These are phyloP conservation scores for Lampris incognitus DNA, from an alignment of 2,113 vertebrate genomes.

Conservation along the genomic window DNA sequence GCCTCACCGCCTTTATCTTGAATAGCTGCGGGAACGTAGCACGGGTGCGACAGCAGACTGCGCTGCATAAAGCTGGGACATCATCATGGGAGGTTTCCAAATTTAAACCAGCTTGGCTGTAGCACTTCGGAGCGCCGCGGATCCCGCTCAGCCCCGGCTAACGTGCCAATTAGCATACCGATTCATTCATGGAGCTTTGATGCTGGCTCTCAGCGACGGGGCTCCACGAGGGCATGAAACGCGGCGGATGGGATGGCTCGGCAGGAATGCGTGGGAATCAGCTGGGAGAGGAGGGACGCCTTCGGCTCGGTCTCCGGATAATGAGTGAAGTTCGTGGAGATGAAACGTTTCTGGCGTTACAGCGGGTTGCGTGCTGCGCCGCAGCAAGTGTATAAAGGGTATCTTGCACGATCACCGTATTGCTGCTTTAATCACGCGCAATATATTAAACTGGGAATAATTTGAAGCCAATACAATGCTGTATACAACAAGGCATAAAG, in stretches of 20 bases:
- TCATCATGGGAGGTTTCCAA: constrained; percentile 70
- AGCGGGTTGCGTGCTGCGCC: constrained; percentile 20
- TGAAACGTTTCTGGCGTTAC: no score
- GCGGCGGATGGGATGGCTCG: constrained; percentile 51
- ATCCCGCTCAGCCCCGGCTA: constrained; percentile 60
- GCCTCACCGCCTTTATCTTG: constrained; percentile 48
- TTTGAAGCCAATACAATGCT: no score
- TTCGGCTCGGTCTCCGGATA: constrained; percentile 48
- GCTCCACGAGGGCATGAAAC: constrained; percentile 51
- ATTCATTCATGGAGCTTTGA: constrained; percentile 77
- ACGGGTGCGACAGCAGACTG: constrained; percentile 51
- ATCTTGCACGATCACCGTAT: no score
- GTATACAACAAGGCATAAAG: no score
- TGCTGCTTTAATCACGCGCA: no score
- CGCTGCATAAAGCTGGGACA: constrained; percentile 58
- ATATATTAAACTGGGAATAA: no score
- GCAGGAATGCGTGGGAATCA: constrained; percentile 53
- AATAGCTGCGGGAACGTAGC: constrained; percentile 60
- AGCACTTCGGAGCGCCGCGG: constrained; percentile 44
- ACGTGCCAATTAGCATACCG: constrained; percentile 69
- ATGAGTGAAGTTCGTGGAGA: constrained; percentile 63
- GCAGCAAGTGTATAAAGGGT: constrained; percentile 21
- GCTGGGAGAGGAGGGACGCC: constrained; percentile 33
- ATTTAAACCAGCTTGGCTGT: constrained; percentile 68
- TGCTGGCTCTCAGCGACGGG: constrained; percentile 57